Base-by-base conservation (phyloP, 2,113 vertebrate species). In the Notechis scutatus region DNA sequence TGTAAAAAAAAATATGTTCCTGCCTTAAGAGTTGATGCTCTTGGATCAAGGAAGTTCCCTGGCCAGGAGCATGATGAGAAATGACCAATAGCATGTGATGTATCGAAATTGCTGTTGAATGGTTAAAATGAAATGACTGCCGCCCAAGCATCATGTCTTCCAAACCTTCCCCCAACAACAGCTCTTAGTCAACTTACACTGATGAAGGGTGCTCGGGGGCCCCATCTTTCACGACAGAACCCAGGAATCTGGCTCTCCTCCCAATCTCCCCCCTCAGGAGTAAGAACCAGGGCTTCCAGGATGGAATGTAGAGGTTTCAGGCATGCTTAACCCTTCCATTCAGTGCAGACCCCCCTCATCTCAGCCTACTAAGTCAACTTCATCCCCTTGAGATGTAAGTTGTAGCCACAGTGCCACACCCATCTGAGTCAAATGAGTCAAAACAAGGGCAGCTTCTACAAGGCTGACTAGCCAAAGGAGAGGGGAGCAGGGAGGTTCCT, bases 31-130 rank as follows among this genome's bases (percentile, higher is more conserved):
- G 42, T 87, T 64, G 74, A 52, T 87, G 45, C 57, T 90, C 81
- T 87, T 61, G 89, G 92, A 90, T 87, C 81, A 42, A 81, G 86
- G 89, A 54, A 23, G 81, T 61, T 21, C 92, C 45, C 92, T 90
- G 81, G 56, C 23, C 74, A n/a, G 81, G 89, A 90, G 92, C 92
- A 93, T 93, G 92, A 90, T 52, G 74, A 90, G 88, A 86, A 39
- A 59, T 93, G 89, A 87, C 89, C 81, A 3, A 64, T 54, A 57
- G 92, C 92, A 90, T 90, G 92, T 55, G 59, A 47, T 34, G 56
- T 54, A 59, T 86, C 81, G 18, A 61, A 86, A n/a, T 54, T 59
- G 92, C 56, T 93, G n/a, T 57, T 87, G 57, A 61, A 59, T 90
- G 45, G 89, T 64, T 90, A 24, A 87, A 61, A 87, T 87, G 56